A percentile compares a stretch with the other conserved stretches of the same genome.
These are phyloP conservation scores for Drosophila ironensis DNA, from an alignment of 1,140 invertebrate species.

Conservation along the genomic window DNA sequence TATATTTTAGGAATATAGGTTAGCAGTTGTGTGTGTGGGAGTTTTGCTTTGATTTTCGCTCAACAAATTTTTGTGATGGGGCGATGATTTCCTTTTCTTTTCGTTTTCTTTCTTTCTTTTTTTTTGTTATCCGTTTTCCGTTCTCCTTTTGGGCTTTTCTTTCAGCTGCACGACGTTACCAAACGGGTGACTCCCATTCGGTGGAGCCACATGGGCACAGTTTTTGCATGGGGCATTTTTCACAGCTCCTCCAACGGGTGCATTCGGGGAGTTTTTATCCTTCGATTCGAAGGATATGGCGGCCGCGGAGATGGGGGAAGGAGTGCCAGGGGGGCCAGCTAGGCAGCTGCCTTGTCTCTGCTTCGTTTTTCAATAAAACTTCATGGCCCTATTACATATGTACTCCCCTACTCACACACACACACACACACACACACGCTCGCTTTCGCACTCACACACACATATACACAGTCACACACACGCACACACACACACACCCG, in stretches of 20 bases:
- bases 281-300: slow-evolving; percentile 1
- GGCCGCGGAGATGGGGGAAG: too few species aligned
- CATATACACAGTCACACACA: slow-evolving; percentile 49
- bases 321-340: slow-evolving; percentile 9
- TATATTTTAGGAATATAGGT: not conserved
- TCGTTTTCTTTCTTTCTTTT: too few species aligned
- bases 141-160: slow-evolving; percentile 17
- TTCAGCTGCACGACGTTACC: slow-evolving; percentile 45
- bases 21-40: slow-evolving; percentile 9
- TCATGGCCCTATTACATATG: slow-evolving; percentile 74
- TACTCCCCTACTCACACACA: slow-evolving; percentile 63
- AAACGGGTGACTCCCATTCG: slow-evolving; percentile 44
- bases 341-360: slow-evolving; percentile 27
- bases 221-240: slow-evolving; percentile 41
- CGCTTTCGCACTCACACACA: slow-evolving; percentile 37
- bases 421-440: slow-evolving; percentile 32
- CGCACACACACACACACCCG: slow-evolving; percentile 56
- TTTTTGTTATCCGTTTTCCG: too few species aligned
- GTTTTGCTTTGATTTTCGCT: slow-evolving; percentile 26
- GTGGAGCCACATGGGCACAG: slow-evolving; percentile 54
- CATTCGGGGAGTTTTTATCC: not conserved
- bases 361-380: slow-evolving; percentile 74
- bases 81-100: too few species aligned
- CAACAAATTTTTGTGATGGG: slow-evolving; percentile 31
- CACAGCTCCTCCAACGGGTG: slow-evolving; percentile 8